phyloP scores from a whole-genome alignment of 2,113 vertebrate species.

The Apteryx mantelli region DNA sequence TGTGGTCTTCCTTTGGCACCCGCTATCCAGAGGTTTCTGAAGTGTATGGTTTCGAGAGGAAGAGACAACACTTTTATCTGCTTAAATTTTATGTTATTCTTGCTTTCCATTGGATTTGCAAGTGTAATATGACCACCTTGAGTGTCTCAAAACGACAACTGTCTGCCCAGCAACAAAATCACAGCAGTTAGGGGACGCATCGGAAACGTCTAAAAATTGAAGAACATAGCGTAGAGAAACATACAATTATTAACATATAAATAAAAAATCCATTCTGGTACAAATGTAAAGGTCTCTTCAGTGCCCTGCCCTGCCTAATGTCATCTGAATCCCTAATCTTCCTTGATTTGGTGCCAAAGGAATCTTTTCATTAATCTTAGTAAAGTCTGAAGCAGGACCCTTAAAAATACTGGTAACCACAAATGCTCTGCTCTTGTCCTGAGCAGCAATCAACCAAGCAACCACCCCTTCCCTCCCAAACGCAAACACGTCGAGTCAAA shows the following conservation, averaged over 20 bases:
- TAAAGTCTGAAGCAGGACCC: background rate
- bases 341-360: background rate
- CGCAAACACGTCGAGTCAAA: background rate
- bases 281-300: background rate
- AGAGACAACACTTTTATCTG: background rate
- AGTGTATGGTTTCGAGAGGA: too few species aligned
- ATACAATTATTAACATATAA: background rate
- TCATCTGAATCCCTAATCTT: accelerated
- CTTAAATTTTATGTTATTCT: background rate
- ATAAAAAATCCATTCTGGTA: background rate
- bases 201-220: background rate
- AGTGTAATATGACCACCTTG: background rate
- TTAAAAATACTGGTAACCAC: background rate
- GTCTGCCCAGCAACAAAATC: background rate
- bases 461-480: background rate
- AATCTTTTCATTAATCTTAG: background rate
- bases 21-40: background rate
- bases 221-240: background rate
- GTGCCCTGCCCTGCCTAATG: background rate
- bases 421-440: background rate
- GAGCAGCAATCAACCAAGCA: background rate
- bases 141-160: background rate
- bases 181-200: background rate
- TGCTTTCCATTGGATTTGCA: background rate
- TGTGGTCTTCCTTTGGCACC: background rate